Percentiles rank a stretch among this genome's conserved stretches.
Conservation (phyloP, 2,888 invertebrate genomes). For the Piscicola geometra region DNA sequence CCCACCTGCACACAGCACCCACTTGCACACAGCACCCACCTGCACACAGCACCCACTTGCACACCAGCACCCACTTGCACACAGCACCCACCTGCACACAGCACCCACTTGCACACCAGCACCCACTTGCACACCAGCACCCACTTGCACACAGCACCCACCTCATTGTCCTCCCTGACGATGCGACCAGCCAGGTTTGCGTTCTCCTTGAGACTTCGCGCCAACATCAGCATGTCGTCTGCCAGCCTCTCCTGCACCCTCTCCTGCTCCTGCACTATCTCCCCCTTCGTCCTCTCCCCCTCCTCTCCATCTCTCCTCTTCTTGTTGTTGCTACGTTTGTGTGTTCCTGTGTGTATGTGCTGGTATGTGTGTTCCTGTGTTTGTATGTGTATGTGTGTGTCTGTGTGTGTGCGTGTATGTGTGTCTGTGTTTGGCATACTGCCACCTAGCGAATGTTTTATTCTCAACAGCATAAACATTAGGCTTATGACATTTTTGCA, state of each 20-base stretch:
- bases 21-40: not conserved
- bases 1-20: no score
- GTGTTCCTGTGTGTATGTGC: no score
- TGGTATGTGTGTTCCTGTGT: no score
- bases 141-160: conserved; percentile 50
- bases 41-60: conserved; percentile 60
- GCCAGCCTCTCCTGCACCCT: conserved; percentile 85
- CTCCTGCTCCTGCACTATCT: conserved; percentile 78
- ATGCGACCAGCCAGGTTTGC: conserved; percentile 81
- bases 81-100: not conserved
- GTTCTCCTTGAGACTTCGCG: conserved; percentile 82
- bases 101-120: conserved; percentile 61
- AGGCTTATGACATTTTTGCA: no score
- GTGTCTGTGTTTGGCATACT: no score
- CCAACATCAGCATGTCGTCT: conserved; percentile 84
- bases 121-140: not conserved
- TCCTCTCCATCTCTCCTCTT: conserved; percentile 34
- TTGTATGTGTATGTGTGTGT: no score
- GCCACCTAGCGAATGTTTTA: no score
- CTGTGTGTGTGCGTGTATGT: no score
- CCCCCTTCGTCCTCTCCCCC: conserved; percentile 65
- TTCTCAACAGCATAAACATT: no score
- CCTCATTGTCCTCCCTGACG: conserved; percentile 81
- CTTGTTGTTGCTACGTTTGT: not conserved
- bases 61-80: not conserved